A percentile compares a stretch with the other conserved stretches of the same genome.
Evolutionary conservation across 2,888 invertebrate species (phyloP).

Genomic region (Tipula vernalis): DNA sequence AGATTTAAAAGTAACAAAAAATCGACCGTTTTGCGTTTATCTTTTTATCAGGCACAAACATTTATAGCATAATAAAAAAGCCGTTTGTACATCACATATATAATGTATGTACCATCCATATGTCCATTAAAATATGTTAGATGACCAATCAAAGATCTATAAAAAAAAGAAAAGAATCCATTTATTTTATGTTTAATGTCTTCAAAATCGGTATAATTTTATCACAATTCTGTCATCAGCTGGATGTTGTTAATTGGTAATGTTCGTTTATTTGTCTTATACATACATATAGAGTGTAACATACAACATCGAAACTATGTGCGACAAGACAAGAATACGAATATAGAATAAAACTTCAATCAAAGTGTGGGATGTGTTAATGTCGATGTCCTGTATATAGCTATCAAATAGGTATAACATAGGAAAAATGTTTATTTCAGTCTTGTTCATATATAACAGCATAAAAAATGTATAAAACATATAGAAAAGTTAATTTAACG

Average conservation of each 20-base stretch:
- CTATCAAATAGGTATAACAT: neutral
- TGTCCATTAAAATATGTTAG: neutral
- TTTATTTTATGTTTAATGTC: neutral
- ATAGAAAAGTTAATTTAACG: neutral
- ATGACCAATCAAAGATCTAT: neutral
- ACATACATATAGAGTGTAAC: neutral
- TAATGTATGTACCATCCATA: neutral
- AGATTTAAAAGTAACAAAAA: neutral
- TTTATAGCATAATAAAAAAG: neutral
- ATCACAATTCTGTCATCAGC: neutral
- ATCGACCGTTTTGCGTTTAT: neutral
- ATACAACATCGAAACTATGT: neutral
- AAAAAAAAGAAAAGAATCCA: neutral
- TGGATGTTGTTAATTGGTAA: neutral
- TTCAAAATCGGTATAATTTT: neutral
- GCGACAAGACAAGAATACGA: neutral
- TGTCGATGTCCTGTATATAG: neutral
- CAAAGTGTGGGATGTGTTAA: neutral
- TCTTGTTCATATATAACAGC: neutral
- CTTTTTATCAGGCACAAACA: neutral
- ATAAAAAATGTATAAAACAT: neutral
- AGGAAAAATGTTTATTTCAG: neutral
- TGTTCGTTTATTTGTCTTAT: neutral
- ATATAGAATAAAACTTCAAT: neutral
- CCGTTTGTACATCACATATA: neutral